phyloP scores from a whole-genome alignment of 2,113 vertebrate genomes.

The Antechinus stuartii region DNA sequence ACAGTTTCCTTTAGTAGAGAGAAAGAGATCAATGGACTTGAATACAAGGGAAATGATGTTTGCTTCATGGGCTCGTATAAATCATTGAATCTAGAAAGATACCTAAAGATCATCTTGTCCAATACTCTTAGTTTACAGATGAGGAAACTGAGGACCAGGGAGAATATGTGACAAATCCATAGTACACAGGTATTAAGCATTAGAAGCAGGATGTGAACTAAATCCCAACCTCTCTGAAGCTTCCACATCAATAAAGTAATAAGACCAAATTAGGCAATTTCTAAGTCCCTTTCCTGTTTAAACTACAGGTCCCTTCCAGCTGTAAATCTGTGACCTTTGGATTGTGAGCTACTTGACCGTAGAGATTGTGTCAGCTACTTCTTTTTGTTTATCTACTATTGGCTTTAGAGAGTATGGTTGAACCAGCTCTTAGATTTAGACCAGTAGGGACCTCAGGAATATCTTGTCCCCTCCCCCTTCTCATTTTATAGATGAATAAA shows the following conservation, averaged over 20 bases:
- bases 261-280: not conserved
- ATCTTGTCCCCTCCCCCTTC: not conserved
- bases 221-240: not conserved
- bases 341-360: not conserved
- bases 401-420: not conserved
- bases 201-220: not conserved
- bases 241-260: not conserved
- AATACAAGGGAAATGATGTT: not conserved
- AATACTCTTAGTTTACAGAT: not conserved
- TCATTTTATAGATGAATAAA: not conserved
- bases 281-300: not conserved
- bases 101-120: no score
- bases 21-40: not conserved
- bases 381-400: not conserved
- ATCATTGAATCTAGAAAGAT: not conserved
- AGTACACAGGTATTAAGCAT: not conserved
- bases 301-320: not conserved
- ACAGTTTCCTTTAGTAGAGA: not conserved
- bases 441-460: not conserved
- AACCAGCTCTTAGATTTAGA: not conserved
- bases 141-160: not conserved
- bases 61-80: not conserved
- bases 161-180: not conserved
- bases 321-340: not conserved
- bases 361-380: not conserved